Base-by-base conservation (phyloP, 2,888 invertebrate genomes). In the Drosophila recens region DNA sequence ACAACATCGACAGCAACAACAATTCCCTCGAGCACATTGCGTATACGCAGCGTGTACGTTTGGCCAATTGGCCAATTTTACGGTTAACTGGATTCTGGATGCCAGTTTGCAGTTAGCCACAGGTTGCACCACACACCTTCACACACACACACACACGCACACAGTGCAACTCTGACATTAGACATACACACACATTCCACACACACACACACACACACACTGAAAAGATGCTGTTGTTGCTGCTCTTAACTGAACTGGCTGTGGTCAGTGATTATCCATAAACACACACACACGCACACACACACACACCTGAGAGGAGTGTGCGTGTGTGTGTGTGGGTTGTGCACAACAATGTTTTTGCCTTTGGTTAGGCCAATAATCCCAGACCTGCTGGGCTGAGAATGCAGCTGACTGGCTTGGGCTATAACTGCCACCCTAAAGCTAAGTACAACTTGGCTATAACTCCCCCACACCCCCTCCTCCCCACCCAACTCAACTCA, bases 341-440 rank as follows among this genome's bases (percentile, higher is more conserved):
- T 63, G 63, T 73, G 73, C 78, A 72, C 72, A 77, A 72, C 67
- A 75, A 67, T 77, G 75, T 73, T 63, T 45, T 38, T 40, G 61
- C 61, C 33, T 17, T 43, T 38, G 49, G 53, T 49, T 58, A 42
- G 10, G 43, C 67, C 58, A 73, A 67, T 63, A 66, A 59, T 42
- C 54, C 51, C 11, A 53, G 36, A 45, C 42, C 17, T 45, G 48
- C 17, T 45, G 48, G 20, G 57, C 52, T 27, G 17, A 38, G 34
- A 33, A 40, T 57, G 53, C 72, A 62, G 52, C 33, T 40, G 11
- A 34, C 46, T 23, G 10, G n/a, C 27, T 1, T 48, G 57, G 23
- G 17, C 13, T 33, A 1, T 38, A 20, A 17, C 36, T 20, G n/a
- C 5, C 8, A 4, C 40, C 33, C 13, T 23, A 27, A 33, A n/a